Base-by-base conservation (phyloP, 1,140 invertebrate genomes). In the Portunus trituberculatus region DNA sequence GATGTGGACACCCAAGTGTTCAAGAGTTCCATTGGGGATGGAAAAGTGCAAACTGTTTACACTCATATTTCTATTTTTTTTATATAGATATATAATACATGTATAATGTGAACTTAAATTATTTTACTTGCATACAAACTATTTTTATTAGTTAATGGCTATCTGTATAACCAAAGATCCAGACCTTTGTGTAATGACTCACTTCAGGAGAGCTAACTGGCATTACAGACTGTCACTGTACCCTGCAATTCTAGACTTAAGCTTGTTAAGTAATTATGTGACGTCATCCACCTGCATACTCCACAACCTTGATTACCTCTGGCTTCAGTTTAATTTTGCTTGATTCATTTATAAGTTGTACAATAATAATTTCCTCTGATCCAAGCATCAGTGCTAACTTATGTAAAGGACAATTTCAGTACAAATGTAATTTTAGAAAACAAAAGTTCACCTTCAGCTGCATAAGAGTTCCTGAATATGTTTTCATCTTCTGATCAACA, bases 371-470 rank as follows among this genome's bases (percentile, higher is more conserved):
- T 20, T n/a, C n/a, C 67, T 59, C 67, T 76, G 67, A n/a, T n/a
- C 67, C 67, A 76, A 76, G 67, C 67, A 76, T 76, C 67, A 25
- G 20, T 25, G 25, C 67, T 20, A 7, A 20, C 67, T n/a, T 76
- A 0, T 76, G 6, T 76, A 76, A 76, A 76, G 4, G 67, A 76
- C 20, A 25, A 76, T n/a, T 76, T 76, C 67, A 76, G 67, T 76
- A 76, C 67, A 76, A 76, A 76, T 76, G 67, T 76, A 76, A 76
- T 76, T n/a, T 76, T n/a, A 76, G 20, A 76, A 76, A 25, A 76
- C 67, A 76, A 76, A 76, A 76, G 25, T 76, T 76, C 20, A 76
- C 8, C 16, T n/a, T n/a, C 0, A 76, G 20, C 67, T 76, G 67
- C 67, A 2, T 12, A 20, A 20, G 67, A 76, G 67, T 76, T 20